Percentiles rank a stretch among this genome's conserved stretches.
Conservation (phyloP, 30 jellyfish, hydroid and myxozoan species). For the Aurelia aurita region DNA sequence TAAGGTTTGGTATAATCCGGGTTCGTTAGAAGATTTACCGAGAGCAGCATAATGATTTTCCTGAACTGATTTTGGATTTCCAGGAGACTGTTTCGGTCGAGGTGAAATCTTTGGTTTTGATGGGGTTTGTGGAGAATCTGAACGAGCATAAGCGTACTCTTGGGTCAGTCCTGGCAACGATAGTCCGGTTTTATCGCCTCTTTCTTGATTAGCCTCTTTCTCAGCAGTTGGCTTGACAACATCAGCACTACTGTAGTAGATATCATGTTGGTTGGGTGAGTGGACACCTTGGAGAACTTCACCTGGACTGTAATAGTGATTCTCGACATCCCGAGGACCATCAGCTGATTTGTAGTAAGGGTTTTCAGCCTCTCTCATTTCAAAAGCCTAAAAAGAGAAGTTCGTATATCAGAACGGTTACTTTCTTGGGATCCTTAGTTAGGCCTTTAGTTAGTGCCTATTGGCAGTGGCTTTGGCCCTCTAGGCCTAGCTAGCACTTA, state of each 20-base stretch:
- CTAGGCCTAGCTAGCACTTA: too few relatives aligned
- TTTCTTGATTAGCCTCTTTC: background rate
- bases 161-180: background rate
- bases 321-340: background rate
- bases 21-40: background rate
- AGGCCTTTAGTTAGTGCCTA: too few relatives aligned
- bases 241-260: slow-evolving; percentile 39
- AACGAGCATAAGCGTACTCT: slow-evolving; percentile 46
- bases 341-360: slow-evolving; percentile 17
- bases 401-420: background rate
- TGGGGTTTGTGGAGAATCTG: too few relatives aligned
- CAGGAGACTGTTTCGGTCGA: background rate
- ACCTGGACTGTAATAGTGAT: slow-evolving; percentile 14
- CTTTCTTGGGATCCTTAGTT: background rate
- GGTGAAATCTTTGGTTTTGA: too few relatives aligned
- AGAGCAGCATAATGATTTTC: slow-evolving; percentile 3
- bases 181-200: too few relatives aligned
- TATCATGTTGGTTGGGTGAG: background rate
- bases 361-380: background rate
- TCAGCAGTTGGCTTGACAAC: background rate
- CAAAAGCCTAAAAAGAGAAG: background rate
- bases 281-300: slow-evolving; percentile 5
- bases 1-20: background rate
- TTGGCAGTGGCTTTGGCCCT: too few relatives aligned
- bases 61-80: background rate